Evolutionary conservation across 2,113 vertebrate genomes (phyloP).

Genomic region (Gallinago media): DNA sequence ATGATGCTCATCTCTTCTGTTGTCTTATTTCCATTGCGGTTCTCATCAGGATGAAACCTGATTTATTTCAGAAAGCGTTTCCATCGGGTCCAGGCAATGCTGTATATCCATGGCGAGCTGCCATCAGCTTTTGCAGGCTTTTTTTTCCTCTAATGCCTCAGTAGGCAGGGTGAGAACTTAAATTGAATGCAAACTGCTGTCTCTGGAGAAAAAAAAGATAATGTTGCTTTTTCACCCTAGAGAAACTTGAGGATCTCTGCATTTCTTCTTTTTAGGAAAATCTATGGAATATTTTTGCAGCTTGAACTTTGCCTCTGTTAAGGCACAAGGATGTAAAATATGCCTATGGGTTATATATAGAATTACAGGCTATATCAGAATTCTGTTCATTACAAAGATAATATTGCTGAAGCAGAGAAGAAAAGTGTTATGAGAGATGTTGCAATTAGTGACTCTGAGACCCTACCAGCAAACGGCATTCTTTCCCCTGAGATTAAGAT

Average conservation of each 20-base stretch:
- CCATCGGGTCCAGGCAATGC: neutral
- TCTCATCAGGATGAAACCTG: slow-evolving; percentile 9
- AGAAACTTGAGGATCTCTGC: neutral
- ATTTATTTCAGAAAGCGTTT: neutral
- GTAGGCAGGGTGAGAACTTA: slow-evolving; percentile 6
- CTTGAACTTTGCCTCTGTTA: neutral
- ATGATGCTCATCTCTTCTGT: neutral
- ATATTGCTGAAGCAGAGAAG: neutral
- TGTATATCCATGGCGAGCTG: neutral
- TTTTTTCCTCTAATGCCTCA: neutral
- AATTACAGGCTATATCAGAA: neutral
- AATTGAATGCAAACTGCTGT: neutral
- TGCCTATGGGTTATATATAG: neutral
- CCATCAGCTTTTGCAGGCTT: neutral
- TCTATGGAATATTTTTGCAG: neutral
- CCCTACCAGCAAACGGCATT: neutral
- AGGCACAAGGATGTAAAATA: neutral
- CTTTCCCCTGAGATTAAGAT: neutral
- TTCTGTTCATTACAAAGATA: neutral
- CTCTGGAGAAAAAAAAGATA: neutral
- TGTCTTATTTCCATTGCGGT: neutral
- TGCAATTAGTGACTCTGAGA: neutral
- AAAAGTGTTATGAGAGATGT: neutral
- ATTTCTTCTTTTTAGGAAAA: neutral
- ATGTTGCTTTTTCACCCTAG: neutral